phyloP scores from a whole-genome alignment of 53 echinoderm and acorn worm species.

The Luidia sarsii region DNA sequence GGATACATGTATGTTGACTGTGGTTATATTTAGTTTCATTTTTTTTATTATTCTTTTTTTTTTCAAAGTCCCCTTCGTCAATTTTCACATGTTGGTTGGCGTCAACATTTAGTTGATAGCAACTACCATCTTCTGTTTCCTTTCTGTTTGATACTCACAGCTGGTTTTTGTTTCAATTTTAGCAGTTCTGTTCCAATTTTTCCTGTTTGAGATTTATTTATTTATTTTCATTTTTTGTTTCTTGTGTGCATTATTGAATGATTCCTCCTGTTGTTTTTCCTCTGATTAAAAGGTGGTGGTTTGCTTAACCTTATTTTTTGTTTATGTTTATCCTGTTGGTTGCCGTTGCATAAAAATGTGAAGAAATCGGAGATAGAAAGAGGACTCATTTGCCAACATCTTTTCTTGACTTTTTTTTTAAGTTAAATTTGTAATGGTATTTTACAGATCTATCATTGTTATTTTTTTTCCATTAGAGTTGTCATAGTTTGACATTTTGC shows the following conservation, averaged over 20 bases:
- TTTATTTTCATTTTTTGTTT: conserved; percentile 17
- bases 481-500: too few species aligned
- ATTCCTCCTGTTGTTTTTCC: conserved; percentile 26
- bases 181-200: conserved; percentile 47
- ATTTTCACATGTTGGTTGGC: conserved; percentile 45
- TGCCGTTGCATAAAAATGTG: conserved; percentile 22
- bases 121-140: conserved; percentile 7
- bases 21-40: conserved; percentile 45
- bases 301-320: conserved; percentile 58
- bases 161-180: conserved; percentile 49
- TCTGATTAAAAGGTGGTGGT: conserved; percentile 48
- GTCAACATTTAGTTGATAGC: conserved; percentile 39
- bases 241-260: conserved; percentile 55
- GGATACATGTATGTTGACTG: conserved; percentile 56
- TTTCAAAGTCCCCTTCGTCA: conserved; percentile 34
- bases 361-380: too few species aligned
- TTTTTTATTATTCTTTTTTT: conserved; percentile 36
- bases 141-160: conserved; percentile 44
- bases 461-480: too few species aligned
- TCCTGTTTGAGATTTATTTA: conserved; percentile 25
- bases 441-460: too few species aligned
- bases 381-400: too few species aligned
- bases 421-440: too few species aligned
- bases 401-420: too few species aligned
- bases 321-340: conserved; percentile 23